Conservation (phyloP, 1,140 invertebrate genomes). For the Heterodera carotae region DNA sequence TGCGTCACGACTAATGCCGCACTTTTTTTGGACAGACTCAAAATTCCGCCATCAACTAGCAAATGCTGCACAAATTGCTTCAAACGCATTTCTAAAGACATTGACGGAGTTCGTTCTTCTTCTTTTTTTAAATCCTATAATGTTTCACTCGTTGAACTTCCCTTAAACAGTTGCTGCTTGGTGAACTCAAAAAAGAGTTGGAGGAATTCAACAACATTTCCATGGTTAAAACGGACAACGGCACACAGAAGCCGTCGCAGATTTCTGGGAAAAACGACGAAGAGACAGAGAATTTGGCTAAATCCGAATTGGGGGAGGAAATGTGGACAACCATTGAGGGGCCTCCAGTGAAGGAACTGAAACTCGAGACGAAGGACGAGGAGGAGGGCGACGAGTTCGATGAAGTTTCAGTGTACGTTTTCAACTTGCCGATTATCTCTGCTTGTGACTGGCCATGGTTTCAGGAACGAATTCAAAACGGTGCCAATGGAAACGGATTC, state of each 20-base stretch:
- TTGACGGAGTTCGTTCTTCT: conserved; percentile 28
- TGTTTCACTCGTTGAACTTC: too few species aligned
- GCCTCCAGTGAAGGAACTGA: conserved; percentile 40
- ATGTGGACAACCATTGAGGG: conserved; percentile 8
- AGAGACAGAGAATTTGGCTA: conserved; percentile 16
- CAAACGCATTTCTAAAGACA: conserved; percentile 41
- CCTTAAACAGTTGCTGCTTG: conserved; percentile 28
- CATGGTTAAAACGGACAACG: neutral
- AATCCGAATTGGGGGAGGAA: conserved; percentile 26
- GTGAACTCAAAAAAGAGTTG: conserved; percentile 32
- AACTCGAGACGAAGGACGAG: conserved; percentile 31
- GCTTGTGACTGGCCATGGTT: neutral
- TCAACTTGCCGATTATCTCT: neutral
- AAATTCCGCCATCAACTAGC: conserved; percentile 38
- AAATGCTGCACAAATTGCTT: conserved; percentile 42
- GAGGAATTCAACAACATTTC: conserved; percentile 25
- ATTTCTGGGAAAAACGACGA: conserved; percentile 21
- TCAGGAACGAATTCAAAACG: neutral
- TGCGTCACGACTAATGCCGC: neutral
- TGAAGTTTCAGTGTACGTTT: neutral
- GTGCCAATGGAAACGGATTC: neutral
- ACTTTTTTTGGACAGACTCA: conserved; percentile 15
- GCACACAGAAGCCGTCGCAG: neutral
- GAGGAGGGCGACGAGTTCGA: neutral
- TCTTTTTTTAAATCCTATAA: too few species aligned